Evolutionary conservation across 2,888 invertebrate species (phyloP).

Genomic region (Stomorhina lunata): DNA sequence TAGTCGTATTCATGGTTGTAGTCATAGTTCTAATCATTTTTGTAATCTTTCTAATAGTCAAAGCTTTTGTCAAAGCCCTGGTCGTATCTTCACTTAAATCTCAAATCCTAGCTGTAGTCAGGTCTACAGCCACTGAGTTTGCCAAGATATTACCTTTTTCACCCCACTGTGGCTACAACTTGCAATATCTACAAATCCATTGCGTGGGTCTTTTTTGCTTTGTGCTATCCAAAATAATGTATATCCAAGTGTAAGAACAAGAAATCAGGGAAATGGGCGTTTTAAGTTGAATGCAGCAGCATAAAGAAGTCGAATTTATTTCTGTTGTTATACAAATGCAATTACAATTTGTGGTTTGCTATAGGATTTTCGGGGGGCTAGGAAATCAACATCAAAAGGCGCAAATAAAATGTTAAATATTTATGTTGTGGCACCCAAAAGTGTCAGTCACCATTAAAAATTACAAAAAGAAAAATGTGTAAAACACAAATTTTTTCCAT

Average conservation of each 20-base stretch:
- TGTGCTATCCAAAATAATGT: neutral
- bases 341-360: constrained; percentile 44
- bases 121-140: no score
- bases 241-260: neutral
- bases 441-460: no score
- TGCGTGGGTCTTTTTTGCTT: constrained; percentile 56
- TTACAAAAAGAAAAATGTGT: no score
- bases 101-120: no score
- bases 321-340: constrained; percentile 48
- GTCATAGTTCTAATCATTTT: no score
- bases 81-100: no score
- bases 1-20: no score
- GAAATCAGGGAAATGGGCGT: constrained; percentile 18
- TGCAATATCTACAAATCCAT: constrained; percentile 2
- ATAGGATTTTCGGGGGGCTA: no score
- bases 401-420: neutral
- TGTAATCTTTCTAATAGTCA: no score
- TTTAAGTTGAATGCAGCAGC: constrained; percentile 51
- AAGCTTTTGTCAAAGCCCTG: no score
- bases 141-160: neutral
- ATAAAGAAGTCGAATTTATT: constrained; percentile 51
- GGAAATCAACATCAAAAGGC: neutral
- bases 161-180: constrained; percentile 30
- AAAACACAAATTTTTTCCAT: no score
- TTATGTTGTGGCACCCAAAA: neutral